Evolutionary conservation across 2,113 vertebrate species (phyloP).

Genomic region (Trematocara stigmaticum): DNA sequence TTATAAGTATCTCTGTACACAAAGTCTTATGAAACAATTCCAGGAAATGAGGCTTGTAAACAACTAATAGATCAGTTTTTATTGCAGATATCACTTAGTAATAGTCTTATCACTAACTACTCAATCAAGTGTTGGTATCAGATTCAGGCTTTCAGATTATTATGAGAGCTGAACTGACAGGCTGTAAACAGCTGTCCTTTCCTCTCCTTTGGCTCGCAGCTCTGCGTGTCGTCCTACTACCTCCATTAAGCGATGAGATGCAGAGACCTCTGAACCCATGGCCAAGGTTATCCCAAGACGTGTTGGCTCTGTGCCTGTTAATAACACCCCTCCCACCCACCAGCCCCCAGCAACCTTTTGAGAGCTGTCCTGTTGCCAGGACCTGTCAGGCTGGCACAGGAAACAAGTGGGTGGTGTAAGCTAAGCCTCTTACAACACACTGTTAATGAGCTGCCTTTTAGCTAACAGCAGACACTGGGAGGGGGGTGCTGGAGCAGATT

Average conservation of each 20-base stretch:
- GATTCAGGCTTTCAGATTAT: background rate
- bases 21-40: background rate
- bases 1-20: background rate
- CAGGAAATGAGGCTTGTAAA: background rate
- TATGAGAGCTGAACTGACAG: background rate
- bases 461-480: conserved; percentile 51
- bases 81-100: background rate
- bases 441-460: conserved; percentile 69
- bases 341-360: conserved; percentile 15
- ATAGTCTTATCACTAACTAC: background rate
- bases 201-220: conserved; percentile 6
- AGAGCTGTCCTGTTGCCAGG: conserved; percentile 58
- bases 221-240: conserved; percentile 44
- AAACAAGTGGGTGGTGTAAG: conserved; percentile 67
- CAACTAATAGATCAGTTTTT: background rate
- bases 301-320: conserved; percentile 53
- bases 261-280: conserved; percentile 69
- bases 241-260: conserved; percentile 70
- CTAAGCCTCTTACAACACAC: conserved; percentile 65
- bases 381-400: conserved; percentile 66
- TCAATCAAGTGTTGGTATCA: background rate
- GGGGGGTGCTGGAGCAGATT: conserved; percentile 12
- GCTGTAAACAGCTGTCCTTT: conserved; percentile 37
- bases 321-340: conserved; percentile 19
- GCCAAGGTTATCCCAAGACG: conserved; percentile 59